phyloP scores from a whole-genome alignment of 2,797 vertebrate genomes.

The Micrastur ruficollis region DNA sequence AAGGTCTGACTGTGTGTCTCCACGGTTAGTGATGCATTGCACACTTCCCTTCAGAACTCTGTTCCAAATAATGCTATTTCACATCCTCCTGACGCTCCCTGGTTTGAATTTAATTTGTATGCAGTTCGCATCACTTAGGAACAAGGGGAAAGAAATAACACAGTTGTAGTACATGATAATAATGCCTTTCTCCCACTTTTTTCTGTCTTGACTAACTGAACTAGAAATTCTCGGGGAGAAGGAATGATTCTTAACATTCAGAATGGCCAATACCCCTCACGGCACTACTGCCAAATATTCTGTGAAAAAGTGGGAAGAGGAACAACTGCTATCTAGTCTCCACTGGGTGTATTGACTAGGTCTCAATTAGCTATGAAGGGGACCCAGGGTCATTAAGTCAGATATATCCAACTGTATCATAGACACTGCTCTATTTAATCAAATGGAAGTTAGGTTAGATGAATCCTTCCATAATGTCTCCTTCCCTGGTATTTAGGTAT shows the following conservation, averaged over 20 bases:
- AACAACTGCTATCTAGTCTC: not conserved
- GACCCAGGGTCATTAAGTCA: not conserved
- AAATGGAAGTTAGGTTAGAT: not conserved
- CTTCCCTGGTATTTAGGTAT: not conserved
- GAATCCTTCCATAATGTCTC: not conserved
- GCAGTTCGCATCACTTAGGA: not conserved
- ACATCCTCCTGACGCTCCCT: not conserved
- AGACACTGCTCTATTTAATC: not conserved
- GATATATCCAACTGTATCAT: fast-evolving
- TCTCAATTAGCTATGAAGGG: not conserved
- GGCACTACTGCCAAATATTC: not conserved
- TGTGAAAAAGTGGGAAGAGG: not conserved
- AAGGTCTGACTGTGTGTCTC: not conserved
- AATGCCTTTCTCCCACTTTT: not conserved
- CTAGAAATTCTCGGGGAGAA: not conserved
- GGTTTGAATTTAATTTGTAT: conserved; percentile 48
- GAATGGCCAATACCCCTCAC: not conserved
- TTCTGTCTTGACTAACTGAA: not conserved
- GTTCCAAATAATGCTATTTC: conserved; percentile 49
- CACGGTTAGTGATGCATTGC: not conserved
- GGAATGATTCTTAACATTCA: not conserved
- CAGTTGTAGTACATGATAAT: conserved; percentile 50
- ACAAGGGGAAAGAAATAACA: conserved; percentile 40
- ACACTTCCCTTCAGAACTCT: conserved; percentile 4
- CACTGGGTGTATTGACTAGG: not conserved